Percentiles rank a stretch among this genome's conserved stretches.
These are phyloP conservation scores for Rhynchopsitta pachyrhyncha DNA, from an alignment of 2,113 vertebrate species.

Conservation along the genomic window DNA sequence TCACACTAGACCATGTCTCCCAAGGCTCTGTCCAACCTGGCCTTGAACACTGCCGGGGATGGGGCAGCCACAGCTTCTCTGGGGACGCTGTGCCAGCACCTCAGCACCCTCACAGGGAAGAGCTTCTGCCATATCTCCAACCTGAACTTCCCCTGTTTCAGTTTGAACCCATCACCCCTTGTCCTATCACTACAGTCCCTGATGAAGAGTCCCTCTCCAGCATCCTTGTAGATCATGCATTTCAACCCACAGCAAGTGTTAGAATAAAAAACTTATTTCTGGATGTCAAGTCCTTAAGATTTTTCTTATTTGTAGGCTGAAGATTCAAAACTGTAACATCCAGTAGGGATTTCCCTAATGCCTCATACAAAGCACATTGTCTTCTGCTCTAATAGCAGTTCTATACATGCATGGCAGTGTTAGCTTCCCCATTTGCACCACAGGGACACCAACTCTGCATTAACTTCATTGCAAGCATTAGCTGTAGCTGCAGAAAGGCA, in stretches of 20 bases:
- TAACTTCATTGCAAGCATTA: background rate
- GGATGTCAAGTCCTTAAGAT: background rate
- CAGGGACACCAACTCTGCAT: background rate
- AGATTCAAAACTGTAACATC: background rate
- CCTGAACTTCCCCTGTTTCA: background rate
- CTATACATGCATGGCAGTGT: rapidly evolving
- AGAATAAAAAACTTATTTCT: background rate
- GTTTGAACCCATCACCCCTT: background rate
- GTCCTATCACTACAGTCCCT: background rate
- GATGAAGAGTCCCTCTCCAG: background rate
- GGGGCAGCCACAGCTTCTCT: background rate
- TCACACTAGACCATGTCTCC: background rate
- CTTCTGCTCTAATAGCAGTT: background rate
- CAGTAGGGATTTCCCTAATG: background rate
- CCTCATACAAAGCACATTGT: background rate
- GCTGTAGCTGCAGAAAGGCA: background rate
- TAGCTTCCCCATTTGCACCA: background rate
- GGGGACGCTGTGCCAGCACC: background rate
- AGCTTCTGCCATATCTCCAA: background rate
- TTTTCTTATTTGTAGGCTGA: background rate
- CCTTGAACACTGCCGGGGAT: background rate
- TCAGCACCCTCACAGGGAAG: background rate
- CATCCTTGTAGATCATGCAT: background rate
- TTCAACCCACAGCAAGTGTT: background rate
- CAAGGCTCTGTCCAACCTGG: background rate